These are phyloP conservation scores for Sitta carolinensis DNA, from an alignment of 2,797 vertebrate species.

Conservation along the genomic window DNA sequence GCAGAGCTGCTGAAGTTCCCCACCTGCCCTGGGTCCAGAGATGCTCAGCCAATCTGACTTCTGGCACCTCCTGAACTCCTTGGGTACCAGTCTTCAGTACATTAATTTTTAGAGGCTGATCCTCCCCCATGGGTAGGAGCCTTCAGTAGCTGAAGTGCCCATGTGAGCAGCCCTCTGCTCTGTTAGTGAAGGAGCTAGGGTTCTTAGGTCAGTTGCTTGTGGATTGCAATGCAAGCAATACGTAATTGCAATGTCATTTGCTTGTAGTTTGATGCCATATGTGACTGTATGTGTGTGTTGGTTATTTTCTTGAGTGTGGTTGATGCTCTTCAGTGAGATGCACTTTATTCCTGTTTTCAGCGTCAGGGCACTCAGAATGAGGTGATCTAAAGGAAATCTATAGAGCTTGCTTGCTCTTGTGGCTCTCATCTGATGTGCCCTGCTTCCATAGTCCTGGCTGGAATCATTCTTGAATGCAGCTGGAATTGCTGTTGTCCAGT, in stretches of 20 bases:
- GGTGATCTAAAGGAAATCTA: background rate
- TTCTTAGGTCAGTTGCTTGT: accelerated
- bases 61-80: background rate
- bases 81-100: background rate
- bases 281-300: accelerated
- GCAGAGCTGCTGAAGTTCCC: background rate
- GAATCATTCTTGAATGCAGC: background rate
- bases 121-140: background rate
- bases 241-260: accelerated
- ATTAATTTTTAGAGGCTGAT: background rate
- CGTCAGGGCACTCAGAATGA: background rate
- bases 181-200: background rate
- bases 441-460: background rate
- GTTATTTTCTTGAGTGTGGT: background rate
- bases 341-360: background rate
- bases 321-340: background rate
- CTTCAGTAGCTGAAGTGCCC: background rate
- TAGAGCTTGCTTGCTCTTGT: background rate
- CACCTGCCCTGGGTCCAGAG: background rate
- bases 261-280: background rate
- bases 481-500: background rate
- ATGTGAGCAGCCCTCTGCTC: background rate
- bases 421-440: background rate
- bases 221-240: background rate
- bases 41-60: background rate